These are phyloP conservation scores for Athrips mouffetella DNA, from an alignment of 2,888 invertebrate species.

Conservation along the genomic window DNA sequence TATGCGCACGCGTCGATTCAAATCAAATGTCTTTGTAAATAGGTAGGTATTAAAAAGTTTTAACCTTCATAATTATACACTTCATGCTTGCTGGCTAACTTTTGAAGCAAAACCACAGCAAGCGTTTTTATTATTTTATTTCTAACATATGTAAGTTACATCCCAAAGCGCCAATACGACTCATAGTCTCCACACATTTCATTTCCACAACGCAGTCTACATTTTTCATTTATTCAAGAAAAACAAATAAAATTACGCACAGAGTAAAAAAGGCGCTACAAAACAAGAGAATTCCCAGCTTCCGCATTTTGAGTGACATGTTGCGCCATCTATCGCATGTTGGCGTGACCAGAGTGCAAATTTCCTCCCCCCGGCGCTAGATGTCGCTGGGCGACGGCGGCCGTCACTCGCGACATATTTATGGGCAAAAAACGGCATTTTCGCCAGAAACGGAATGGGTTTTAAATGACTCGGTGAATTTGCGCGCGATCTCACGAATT, in stretches of 20 bases:
- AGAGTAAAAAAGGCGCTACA: conserved; percentile 5
- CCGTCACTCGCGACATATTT: conserved; percentile 63
- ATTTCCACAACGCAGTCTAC: conserved; percentile 11
- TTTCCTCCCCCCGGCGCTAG: conserved; percentile 37
- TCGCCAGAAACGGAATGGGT: conserved; percentile 64
- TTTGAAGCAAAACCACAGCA: too few species aligned
- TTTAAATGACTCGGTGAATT: conserved; percentile 74
- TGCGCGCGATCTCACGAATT: conserved; percentile 70
- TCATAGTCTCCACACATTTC: conserved; percentile 10
- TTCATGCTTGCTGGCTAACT: too few species aligned
- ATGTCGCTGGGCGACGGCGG: conserved; percentile 46
- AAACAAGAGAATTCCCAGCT: conserved; percentile 23
- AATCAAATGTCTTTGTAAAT: too few species aligned
- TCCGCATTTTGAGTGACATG: conserved; percentile 36
- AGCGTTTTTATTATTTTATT: too few species aligned
- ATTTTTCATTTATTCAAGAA: conserved; percentile 20
- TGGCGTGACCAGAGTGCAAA: conserved; percentile 38
- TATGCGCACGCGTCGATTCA: too few species aligned
- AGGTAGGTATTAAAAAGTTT: too few species aligned
- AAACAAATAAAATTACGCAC: conserved; percentile 26
- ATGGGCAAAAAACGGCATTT: conserved; percentile 65
- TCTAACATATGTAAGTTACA: too few species aligned
- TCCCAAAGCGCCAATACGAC: conserved; percentile 1
- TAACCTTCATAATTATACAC: too few species aligned
- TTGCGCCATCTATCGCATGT: conserved; percentile 51